Percentiles rank a stretch among this genome's conserved stretches.
Conservation (phyloP, 1,140 invertebrate species). For the Musca vetustissima region DNA sequence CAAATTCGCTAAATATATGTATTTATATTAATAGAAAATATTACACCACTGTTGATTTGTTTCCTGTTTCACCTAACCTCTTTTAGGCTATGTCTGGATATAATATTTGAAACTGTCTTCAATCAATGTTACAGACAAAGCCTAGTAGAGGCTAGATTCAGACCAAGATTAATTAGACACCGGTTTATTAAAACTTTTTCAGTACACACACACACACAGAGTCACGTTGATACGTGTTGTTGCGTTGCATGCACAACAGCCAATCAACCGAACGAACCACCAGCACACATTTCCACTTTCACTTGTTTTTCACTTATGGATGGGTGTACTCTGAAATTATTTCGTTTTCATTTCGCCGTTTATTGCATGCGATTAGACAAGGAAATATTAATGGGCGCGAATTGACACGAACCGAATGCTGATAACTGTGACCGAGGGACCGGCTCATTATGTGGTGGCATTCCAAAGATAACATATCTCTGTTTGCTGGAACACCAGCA, state of each 20-base stretch:
- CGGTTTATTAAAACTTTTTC: neutral
- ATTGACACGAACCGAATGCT: neutral
- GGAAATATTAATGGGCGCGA: neutral
- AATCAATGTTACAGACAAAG: slow-evolving; percentile 52
- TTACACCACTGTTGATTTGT: slow-evolving; percentile 33
- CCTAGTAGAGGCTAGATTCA: slow-evolving; percentile 58
- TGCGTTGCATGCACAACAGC: neutral
- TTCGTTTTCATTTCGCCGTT: no score
- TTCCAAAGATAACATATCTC: no score
- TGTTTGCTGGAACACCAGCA: no score
- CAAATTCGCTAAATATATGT: no score
- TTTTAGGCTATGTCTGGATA: slow-evolving; percentile 57
- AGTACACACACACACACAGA: neutral
- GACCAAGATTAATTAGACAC: slow-evolving; percentile 25
- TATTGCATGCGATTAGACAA: no score
- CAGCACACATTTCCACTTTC: neutral
- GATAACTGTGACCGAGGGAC: neutral
- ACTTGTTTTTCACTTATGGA: slow-evolving; percentile 1
- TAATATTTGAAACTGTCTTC: slow-evolving; percentile 21
- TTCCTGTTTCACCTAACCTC: slow-evolving; percentile 57
- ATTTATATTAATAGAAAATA: no score
- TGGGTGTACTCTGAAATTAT: no score
- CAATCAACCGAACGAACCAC: neutral
- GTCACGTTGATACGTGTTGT: neutral
- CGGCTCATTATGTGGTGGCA: no score